Conservation (phyloP, 1,140 invertebrate species). For the Sitobion miscanthi region DNA sequence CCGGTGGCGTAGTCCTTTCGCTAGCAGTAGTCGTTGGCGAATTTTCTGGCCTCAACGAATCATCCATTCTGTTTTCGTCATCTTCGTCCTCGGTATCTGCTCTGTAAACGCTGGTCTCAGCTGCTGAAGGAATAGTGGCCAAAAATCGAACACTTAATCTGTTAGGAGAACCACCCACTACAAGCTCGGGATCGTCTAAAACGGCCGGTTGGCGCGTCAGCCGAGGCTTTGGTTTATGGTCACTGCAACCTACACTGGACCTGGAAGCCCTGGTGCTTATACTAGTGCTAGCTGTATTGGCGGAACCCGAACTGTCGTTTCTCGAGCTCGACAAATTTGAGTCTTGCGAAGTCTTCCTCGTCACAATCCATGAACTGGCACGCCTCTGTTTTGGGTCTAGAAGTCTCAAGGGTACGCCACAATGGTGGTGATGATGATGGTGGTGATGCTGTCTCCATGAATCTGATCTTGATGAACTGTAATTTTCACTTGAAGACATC, state of each 20-base stretch:
- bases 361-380: slow-evolving; percentile 85
- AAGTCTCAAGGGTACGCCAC: slow-evolving; percentile 75
- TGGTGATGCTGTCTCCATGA: slow-evolving; percentile 78
- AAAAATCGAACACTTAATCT: slow-evolving; percentile 73
- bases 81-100: slow-evolving; percentile 68
- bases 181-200: slow-evolving; percentile 59
- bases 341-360: slow-evolving; percentile 87
- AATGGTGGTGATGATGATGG: slow-evolving; percentile 69
- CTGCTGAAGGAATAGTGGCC: slow-evolving; percentile 81
- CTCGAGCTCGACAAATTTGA: slow-evolving; percentile 83
- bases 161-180: slow-evolving; percentile 59
- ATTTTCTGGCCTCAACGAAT: not conserved
- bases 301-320: slow-evolving; percentile 87
- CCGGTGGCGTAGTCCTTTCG: not conserved
- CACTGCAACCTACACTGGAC: slow-evolving; percentile 67
- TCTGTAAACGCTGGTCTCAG: slow-evolving; percentile 76
- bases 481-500: slow-evolving; percentile 87
- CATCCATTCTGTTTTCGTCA: not conserved
- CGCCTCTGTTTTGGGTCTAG: slow-evolving; percentile 75
- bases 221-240: slow-evolving; percentile 69
- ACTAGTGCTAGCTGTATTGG: slow-evolving; percentile 82
- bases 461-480: slow-evolving; percentile 81
- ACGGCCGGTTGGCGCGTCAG: slow-evolving; percentile 77
- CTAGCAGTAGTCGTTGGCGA: not conserved
- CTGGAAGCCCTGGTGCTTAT: slow-evolving; percentile 79